These are phyloP conservation scores for Hyposoter didymator DNA, from an alignment of 2,888 invertebrate species.

Conservation along the genomic window DNA sequence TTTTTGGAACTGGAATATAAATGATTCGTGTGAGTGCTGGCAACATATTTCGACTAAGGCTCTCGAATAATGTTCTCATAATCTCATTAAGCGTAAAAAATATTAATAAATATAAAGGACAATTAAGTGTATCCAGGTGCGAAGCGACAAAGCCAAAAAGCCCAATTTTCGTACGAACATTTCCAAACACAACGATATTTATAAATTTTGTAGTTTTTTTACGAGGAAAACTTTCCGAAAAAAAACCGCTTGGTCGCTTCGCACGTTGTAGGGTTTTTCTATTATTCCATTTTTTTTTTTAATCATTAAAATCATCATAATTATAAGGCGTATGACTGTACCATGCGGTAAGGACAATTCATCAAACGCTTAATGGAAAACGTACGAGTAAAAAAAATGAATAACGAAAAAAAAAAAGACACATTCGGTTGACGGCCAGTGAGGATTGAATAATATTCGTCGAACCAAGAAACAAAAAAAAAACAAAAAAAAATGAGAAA, in stretches of 20 bases:
- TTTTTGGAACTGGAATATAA: neutral
- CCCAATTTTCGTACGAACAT: slow-evolving; percentile 39
- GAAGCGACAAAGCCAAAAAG: slow-evolving; percentile 43
- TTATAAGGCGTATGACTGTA: slow-evolving; percentile 50
- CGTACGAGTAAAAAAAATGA: slow-evolving; percentile 12
- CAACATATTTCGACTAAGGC: slow-evolving; percentile 54
- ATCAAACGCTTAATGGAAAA: slow-evolving; percentile 62
- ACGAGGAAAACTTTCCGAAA: slow-evolving; percentile 35
- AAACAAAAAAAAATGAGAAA: neutral
- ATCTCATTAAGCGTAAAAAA: slow-evolving; percentile 65
- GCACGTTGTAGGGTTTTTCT: slow-evolving; percentile 44
- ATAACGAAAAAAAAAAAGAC: slow-evolving; percentile 35
- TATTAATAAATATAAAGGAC: slow-evolving; percentile 62
- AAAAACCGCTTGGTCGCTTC: slow-evolving; percentile 48
- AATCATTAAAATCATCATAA: slow-evolving; percentile 42
- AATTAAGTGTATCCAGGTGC: slow-evolving; percentile 32
- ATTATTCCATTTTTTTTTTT: slow-evolving; percentile 34
- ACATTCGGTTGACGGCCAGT: slow-evolving; percentile 77
- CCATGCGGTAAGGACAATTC: slow-evolving; percentile 52
- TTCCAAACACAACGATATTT: slow-evolving; percentile 28
- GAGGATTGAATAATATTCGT: slow-evolving; percentile 84
- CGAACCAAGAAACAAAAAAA: neutral
- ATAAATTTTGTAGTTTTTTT: neutral
- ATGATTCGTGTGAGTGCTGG: slow-evolving; percentile 23
- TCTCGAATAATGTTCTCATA: slow-evolving; percentile 75